Base-by-base conservation (phyloP, 2,797 vertebrate genomes). In the Sebastiscus tertius region DNA sequence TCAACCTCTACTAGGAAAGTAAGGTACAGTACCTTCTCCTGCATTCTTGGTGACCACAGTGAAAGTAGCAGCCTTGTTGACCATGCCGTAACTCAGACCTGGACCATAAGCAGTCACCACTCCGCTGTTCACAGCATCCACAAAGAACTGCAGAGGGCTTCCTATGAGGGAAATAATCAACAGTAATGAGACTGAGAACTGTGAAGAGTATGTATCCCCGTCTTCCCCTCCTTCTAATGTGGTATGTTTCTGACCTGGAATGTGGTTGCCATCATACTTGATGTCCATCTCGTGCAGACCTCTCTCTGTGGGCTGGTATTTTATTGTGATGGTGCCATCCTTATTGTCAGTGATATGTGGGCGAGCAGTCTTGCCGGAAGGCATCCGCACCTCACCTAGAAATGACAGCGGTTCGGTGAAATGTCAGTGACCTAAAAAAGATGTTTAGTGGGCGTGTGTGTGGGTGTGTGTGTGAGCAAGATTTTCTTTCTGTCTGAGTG, bases 221-320 rank as follows among this genome's bases (percentile, higher is more conserved):
- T 80, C 55, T 33, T 46, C 42, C 4, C 1, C 3, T 29, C 20
- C 20, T 6, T 58, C 7, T 14, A 75, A 22, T 5, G 11, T 39
- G 11, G 1, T 3, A 22, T 36, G 24, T 60, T 65, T 54, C 77
- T 82, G 82, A 99, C 98, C 98, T 6, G 98, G 98, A 91, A 99
- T 99, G 93, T 99, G 98, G 93, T 99, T 99, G 84, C 97, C 97
- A 0, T 99, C 98, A 0, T 99, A 99, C 87, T 98, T 99, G 92
- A 99, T 99, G 88, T 98, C 98, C 98, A 99, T 99, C 93, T 99
- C 98, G 0, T 99, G 98, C 77, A 99, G 94, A 4, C 98, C 98
- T 85, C 96, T 97, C 93, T 99, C 98, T 0, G 95, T 97, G 34
- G 98, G 98, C 1, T 97, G 95, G 3, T 97, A 99, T 56, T 98